Percentiles rank a stretch among this genome's conserved stretches.
phyloP scores from a whole-genome alignment of 2,797 vertebrate genomes.

The Pseudopleuronectes americanus region DNA sequence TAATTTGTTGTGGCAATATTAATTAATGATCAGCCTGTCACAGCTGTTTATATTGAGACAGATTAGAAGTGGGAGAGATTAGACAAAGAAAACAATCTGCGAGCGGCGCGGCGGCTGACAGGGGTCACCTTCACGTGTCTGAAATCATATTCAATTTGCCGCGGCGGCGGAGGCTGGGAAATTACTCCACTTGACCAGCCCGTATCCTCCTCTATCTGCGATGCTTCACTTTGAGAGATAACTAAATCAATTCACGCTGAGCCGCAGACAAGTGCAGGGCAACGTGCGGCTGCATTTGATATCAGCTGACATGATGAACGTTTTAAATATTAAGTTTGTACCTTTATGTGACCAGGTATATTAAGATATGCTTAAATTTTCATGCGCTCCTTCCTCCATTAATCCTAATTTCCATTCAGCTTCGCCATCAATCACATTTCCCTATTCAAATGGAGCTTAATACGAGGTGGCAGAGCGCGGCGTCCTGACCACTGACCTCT shows the following conservation, averaged over 20 bases:
- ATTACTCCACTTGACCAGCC: conserved; percentile 78
- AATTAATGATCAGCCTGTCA: conserved; percentile 88
- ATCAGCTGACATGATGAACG: conserved; percentile 16
- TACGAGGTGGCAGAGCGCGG: conserved; percentile 61
- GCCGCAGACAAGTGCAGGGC: conserved; percentile 22
- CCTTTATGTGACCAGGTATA: conserved; percentile 1
- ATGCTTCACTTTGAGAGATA: conserved; percentile 53
- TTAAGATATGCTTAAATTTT: background rate
- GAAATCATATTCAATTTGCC: conserved; percentile 86
- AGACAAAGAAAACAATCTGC: conserved; percentile 84
- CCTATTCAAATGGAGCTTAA: conserved; percentile 66
- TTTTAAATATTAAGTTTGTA: conserved; percentile 21
- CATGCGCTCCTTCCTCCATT: conserved; percentile 22
- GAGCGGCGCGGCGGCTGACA: conserved; percentile 79
- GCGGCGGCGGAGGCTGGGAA: conserved; percentile 60
- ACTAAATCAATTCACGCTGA: conserved; percentile 64
- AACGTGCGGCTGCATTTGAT: conserved; percentile 29
- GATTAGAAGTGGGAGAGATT: conserved; percentile 83
- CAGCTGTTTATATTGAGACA: conserved; percentile 85
- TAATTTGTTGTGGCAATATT: conserved; percentile 90
- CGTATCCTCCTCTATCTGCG: conserved; percentile 60
- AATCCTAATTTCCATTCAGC: conserved; percentile 47
- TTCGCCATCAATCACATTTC: conserved; percentile 55
- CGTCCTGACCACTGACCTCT: conserved; percentile 56
- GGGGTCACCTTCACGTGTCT: conserved; percentile 87